Conservation (phyloP, 2,113 vertebrate genomes). For the Progne subis region DNA sequence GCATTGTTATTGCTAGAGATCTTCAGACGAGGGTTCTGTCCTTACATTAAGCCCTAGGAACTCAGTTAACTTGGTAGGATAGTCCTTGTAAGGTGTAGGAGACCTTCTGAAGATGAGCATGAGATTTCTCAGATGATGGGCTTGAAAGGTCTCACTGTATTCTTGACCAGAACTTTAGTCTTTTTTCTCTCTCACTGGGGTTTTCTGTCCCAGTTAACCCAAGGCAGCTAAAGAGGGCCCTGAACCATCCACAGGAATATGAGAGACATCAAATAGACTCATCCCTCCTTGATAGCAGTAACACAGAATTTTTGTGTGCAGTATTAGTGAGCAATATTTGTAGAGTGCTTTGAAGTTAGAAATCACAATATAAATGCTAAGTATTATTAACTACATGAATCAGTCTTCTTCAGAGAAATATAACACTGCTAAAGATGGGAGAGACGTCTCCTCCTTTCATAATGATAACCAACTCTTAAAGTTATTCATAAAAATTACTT, state of each 20-base stretch:
- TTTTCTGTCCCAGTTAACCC: neutral
- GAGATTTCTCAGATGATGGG: neutral
- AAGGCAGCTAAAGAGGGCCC: neutral
- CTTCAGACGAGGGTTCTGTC: neutral
- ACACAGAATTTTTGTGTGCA: neutral
- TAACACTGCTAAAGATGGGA: slow-evolving; percentile 27
- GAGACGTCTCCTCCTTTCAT: slow-evolving; percentile 30
- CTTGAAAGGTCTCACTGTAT: neutral
- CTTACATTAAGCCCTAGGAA: neutral
- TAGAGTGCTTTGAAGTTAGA: slow-evolving; percentile 52
- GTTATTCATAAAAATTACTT: slow-evolving; percentile 58
- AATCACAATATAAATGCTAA: slow-evolving; percentile 44
- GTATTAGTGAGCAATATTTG: neutral
- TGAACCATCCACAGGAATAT: neutral
- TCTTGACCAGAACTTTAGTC: neutral
- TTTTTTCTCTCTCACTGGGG: neutral
- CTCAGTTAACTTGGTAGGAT: neutral
- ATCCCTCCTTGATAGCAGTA: neutral
- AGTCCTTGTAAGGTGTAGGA: neutral
- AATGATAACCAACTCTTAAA: slow-evolving; percentile 52
- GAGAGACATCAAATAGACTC: neutral
- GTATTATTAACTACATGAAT: slow-evolving; percentile 51
- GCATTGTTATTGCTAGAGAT: neutral
- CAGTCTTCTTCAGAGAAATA: slow-evolving; percentile 47
- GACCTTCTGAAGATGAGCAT: neutral